Conservation (phyloP, 2,113 vertebrate species). For the Chaenogobius annularis region DNA sequence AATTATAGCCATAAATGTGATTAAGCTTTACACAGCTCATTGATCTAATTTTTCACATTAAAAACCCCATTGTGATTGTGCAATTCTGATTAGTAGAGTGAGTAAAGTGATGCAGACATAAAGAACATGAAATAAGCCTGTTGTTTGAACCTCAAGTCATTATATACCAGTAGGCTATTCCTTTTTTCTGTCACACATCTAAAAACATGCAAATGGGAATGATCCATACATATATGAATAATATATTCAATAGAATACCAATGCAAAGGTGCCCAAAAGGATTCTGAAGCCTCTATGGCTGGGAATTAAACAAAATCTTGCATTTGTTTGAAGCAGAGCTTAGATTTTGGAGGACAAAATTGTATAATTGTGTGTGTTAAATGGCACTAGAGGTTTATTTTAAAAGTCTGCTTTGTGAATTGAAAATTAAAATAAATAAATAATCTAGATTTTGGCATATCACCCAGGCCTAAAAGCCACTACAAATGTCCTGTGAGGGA, state of each 20-base stretch:
- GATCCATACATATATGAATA: no score
- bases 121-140: neutral
- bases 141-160: no score
- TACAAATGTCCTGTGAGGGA: no score
- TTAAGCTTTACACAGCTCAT: slow-evolving; percentile 1
- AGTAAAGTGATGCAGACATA: neutral
- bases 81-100: neutral
- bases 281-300: neutral
- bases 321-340: no score
- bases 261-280: neutral
- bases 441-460: no score
- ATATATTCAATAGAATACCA: neutral
- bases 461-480: no score
- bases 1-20: slow-evolving; percentile 13
- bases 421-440: no score
- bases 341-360: no score
- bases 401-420: no score
- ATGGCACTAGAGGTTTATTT: neutral
- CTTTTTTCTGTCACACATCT: no score
- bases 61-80: neutral
- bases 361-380: neutral
- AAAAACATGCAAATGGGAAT: no score
- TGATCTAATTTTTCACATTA: neutral
- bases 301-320: neutral
- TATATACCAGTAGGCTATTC: no score